These are phyloP conservation scores for Globicephala melas DNA, from an alignment of 2,113 vertebrate genomes.

Conservation along the genomic window DNA sequence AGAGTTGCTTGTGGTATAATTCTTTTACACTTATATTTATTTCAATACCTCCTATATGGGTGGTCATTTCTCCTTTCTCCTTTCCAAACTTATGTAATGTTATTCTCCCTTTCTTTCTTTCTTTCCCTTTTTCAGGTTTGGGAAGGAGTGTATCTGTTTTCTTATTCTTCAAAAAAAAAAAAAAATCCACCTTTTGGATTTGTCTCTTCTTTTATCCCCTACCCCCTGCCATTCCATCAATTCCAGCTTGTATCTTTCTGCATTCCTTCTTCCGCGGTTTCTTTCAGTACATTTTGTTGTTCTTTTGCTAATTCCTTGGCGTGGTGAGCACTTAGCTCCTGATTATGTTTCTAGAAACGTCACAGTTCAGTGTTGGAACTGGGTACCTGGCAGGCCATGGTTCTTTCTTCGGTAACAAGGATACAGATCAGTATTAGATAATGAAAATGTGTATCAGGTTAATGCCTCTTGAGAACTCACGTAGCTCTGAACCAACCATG, in stretches of 20 bases:
- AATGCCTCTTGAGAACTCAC: neutral
- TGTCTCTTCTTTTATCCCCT: neutral
- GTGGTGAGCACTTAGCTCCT: neutral
- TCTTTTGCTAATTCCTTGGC: neutral
- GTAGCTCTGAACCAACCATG: neutral
- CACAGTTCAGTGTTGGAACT: neutral
- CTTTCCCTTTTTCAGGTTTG: neutral
- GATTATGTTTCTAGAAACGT: neutral
- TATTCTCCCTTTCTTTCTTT: neutral
- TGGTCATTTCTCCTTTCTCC: neutral
- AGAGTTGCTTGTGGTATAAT: neutral
- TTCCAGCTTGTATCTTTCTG: neutral
- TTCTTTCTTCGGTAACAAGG: neutral
- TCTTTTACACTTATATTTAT: neutral
- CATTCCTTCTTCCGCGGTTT: neutral
- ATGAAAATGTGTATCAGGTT: neutral
- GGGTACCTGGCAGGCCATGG: neutral
- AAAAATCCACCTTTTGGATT: neutral
- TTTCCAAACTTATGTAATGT: neutral
- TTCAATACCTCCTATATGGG: neutral
- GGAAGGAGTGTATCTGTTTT: neutral
- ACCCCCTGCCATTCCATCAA: neutral
- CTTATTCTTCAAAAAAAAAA: neutral
- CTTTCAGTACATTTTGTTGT: neutral
- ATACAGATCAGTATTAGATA: neutral